A percentile compares a stretch with the other conserved stretches of the same genome.
phyloP scores from a whole-genome alignment of 2,797 vertebrate species.

The Cossypha dichroa region DNA sequence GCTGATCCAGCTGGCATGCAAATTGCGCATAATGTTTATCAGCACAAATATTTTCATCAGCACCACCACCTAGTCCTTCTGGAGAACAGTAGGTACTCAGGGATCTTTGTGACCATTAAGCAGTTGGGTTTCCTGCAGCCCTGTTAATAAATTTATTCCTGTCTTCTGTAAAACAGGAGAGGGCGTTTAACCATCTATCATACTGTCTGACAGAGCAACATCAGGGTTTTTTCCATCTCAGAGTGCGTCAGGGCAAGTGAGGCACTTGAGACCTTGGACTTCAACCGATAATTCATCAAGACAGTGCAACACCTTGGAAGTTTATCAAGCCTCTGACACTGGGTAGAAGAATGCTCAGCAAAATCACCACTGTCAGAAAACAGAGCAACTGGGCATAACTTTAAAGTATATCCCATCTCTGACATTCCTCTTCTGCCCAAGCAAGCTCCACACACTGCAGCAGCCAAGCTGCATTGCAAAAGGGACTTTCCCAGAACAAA shows the following conservation, averaged over 20 bases:
- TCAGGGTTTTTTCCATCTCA: neutral
- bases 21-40: slow-evolving; percentile 6
- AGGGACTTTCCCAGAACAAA: neutral
- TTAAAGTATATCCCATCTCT: fast-evolving
- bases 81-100: neutral
- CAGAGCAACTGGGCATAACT: neutral
- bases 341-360: neutral
- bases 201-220: neutral
- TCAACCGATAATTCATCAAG: neutral
- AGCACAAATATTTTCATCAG: slow-evolving; percentile 24
- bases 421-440: neutral
- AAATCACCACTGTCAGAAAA: neutral
- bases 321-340: fast-evolving
- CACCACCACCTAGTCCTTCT: slow-evolving; percentile 28
- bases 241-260: neutral
- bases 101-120: neutral
- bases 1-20: slow-evolving; percentile 56
- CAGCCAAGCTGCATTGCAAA: neutral
- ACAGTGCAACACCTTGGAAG: neutral
- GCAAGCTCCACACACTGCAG: neutral
- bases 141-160: neutral
- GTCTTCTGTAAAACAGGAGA: neutral
- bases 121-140: neutral
- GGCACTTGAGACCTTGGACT: neutral
- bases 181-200: neutral